Evolutionary conservation across 2,888 invertebrate genomes (phyloP), one percentile per base, ranked within the genome.

Genomic region (Chaetogeoica ovagalla): DNA sequence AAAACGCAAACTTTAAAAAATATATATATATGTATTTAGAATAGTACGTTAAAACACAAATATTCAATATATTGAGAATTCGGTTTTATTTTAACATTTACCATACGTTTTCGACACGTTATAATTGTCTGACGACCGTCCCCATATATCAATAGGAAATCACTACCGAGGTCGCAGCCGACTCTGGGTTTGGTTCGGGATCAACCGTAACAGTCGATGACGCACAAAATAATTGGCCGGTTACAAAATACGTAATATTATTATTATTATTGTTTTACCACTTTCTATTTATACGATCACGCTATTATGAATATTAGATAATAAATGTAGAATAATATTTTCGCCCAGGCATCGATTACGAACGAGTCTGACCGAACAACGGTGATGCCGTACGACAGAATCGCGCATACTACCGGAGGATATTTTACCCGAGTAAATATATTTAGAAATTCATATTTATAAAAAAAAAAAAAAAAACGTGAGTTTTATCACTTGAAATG

Each of bases 121-220:
- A 13, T 19, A 17, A 19, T 17, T 2, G 2, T 55, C 3, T 17
- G 19, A 55, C n/a, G n/a, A n/a, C n/a, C n/a, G n/a, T n/a, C n/a
- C n/a, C n/a, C n/a, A 52, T 48, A 37, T 52, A 30, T 70, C 9
- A 9, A 66, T 17, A 75, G 75, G 66, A 75, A 75, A 66, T 57
- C 23, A 43, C 23, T 1, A 57, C 57, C 9, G 66, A 75, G 55
- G 19, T 65, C 19, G 23, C 1, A 11, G 21, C 0, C 11, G 21
- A 19, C 43, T 23, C 19, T 7, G n/a, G 8, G 8, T 19, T 23
- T 11, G 21, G 2, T 2, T 23, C 23, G 13, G 66, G 57, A 57
- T 57, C 23, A 2, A 57, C 66, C 43, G 57, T 39, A 39, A 55
- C 21, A n/a, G 23, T 23, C 17, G 55, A 65, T 13, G 57, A 57